phyloP scores from a whole-genome alignment of 1,140 invertebrate genomes.

The Euura saliciscinereae region DNA sequence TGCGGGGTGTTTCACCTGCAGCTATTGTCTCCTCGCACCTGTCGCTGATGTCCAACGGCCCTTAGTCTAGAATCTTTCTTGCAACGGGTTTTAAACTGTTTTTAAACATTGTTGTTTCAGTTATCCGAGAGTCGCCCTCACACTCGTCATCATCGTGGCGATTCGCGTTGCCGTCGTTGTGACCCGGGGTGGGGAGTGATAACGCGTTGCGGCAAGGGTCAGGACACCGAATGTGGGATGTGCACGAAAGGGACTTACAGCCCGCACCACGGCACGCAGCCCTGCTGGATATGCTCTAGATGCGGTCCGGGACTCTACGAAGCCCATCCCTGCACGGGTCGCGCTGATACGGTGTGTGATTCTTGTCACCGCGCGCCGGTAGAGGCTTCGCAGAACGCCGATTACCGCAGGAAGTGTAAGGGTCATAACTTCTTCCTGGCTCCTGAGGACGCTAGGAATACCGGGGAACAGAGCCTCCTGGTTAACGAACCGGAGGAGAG shows the following conservation, averaged over 20 bases:
- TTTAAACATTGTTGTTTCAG: conserved; percentile 34
- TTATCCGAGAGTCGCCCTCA: conserved; percentile 42
- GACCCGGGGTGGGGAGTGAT: conserved; percentile 58
- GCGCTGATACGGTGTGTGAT: conserved; percentile 59
- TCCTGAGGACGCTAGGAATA: conserved; percentile 51
- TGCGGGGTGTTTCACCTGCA: too few relatives aligned
- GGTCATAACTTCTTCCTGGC: conserved; percentile 48
- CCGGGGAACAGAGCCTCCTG: conserved; percentile 51
- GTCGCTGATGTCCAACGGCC: too few relatives aligned
- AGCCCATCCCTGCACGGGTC: conserved; percentile 54
- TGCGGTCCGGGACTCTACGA: conserved; percentile 60
- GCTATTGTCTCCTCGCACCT: too few relatives aligned
- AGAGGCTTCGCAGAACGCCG: conserved; percentile 42
- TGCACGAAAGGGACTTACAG: conserved; percentile 56
- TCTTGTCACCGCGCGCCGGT: conserved; percentile 48
- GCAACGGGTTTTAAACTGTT: too few relatives aligned
- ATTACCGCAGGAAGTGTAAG: conserved; percentile 50
- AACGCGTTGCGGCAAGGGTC: conserved; percentile 44
- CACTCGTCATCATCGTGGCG: conserved; percentile 52
- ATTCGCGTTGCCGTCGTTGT: conserved; percentile 53
- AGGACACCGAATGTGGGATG: conserved; percentile 54
- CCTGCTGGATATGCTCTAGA: conserved; percentile 60
- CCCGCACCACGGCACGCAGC: conserved; percentile 54
- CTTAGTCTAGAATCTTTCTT: too few relatives aligned
- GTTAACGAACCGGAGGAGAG: conserved; percentile 50